Conservation (phyloP, 2,113 vertebrate genomes). For the Epinephelus moara region DNA sequence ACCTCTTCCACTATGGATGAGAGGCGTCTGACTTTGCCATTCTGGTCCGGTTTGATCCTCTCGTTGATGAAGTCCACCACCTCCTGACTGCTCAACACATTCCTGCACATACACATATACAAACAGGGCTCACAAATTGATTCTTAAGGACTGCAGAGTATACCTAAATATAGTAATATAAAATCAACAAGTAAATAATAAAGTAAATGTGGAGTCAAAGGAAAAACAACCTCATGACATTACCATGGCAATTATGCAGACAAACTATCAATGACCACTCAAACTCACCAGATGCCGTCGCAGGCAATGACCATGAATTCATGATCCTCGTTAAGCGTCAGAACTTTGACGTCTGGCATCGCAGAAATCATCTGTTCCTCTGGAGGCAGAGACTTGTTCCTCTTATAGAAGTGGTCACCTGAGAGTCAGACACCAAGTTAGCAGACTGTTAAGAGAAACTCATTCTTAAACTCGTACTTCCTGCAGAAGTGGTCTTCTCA, state of each 20-base stretch:
- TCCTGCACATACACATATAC: conserved; percentile 84
- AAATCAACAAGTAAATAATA: not conserved
- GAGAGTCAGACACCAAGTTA: conserved; percentile 12
- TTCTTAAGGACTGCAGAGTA: too few species aligned
- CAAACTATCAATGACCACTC: not conserved
- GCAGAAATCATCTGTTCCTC: conserved; percentile 99
- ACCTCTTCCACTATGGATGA: conserved; percentile 97
- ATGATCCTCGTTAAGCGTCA: conserved; percentile 94
- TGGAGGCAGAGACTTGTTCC: conserved; percentile 93
- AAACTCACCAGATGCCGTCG: conserved; percentile 94
- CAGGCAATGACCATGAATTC: conserved; percentile 99
- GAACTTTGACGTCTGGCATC: conserved; percentile 94
- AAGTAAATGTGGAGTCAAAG: not conserved
- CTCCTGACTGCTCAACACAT: conserved; percentile 99
- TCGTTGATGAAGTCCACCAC: conserved; percentile 97
- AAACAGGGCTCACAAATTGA: too few species aligned
- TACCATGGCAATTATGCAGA: not conserved
- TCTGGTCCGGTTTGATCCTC: conserved; percentile 90
- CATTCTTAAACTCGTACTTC: not conserved
- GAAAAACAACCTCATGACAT: not conserved
- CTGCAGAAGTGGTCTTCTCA: not conserved
- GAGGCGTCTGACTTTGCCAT: conserved; percentile 85
- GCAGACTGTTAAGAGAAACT: not conserved
- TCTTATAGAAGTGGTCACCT: conserved; percentile 99
- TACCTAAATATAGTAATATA: too few species aligned